phyloP scores from a whole-genome alignment of 1,140 invertebrate genomes.

The Drosophila novamexicana region DNA sequence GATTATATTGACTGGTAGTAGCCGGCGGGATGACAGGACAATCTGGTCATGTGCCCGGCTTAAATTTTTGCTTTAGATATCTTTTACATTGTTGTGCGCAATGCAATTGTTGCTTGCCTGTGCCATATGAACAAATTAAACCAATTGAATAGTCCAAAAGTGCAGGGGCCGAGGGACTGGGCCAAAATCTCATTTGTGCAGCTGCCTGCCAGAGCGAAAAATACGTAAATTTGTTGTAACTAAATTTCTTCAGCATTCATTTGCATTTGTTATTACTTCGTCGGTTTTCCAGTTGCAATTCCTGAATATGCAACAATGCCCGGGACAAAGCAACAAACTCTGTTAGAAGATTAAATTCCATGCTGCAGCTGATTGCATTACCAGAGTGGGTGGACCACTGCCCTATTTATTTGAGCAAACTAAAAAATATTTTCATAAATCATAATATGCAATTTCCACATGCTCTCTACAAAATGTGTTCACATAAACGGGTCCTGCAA shows the following conservation, averaged over 20 bases:
- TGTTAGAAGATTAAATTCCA: slow-evolving; percentile 70
- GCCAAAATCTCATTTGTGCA: slow-evolving; percentile 64
- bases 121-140: slow-evolving; percentile 60
- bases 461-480: neutral
- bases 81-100: slow-evolving; percentile 32
- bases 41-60: slow-evolving; percentile 39
- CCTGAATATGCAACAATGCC: slow-evolving; percentile 76
- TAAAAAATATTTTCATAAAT: slow-evolving; percentile 60
- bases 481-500: neutral
- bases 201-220: slow-evolving; percentile 51
- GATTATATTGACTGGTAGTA: slow-evolving; percentile 71
- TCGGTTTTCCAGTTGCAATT: slow-evolving; percentile 69
- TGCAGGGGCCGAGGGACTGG: neutral
- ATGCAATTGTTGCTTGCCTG: slow-evolving; percentile 49
- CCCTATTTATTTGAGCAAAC: slow-evolving; percentile 23
- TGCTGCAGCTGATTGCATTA: slow-evolving; percentile 67
- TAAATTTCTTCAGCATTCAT: slow-evolving; percentile 78
- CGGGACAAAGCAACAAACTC: slow-evolving; percentile 35
- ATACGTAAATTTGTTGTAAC: slow-evolving; percentile 60
- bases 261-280: slow-evolving; percentile 81
- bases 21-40: slow-evolving; percentile 24
- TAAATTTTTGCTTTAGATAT: slow-evolving; percentile 46
- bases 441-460: slow-evolving; percentile 48
- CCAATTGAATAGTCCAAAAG: slow-evolving; percentile 64
- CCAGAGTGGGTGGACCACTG: slow-evolving; percentile 49